Conservation (phyloP, 1,140 invertebrate species). For the Phocides pigmalion region DNA sequence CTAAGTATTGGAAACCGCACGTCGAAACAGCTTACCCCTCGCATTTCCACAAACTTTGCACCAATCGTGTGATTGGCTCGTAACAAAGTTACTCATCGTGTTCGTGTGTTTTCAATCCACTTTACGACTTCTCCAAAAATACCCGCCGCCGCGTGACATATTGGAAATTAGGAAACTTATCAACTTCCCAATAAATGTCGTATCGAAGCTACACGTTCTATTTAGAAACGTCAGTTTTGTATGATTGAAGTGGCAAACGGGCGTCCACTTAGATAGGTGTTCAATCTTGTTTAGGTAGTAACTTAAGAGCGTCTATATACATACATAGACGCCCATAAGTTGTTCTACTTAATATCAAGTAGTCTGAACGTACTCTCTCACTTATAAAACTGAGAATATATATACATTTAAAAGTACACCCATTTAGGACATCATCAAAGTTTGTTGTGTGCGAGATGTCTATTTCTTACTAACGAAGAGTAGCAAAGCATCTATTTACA, state of each 20-base stretch:
- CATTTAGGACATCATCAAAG: too few relatives aligned
- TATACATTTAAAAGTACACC: too few relatives aligned
- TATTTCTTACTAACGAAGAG: too few relatives aligned
- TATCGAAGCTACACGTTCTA: neutral
- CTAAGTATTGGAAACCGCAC: neutral
- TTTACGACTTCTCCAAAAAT: slow-evolving; percentile 14
- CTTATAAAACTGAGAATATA: too few relatives aligned
- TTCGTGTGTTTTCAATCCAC: slow-evolving; percentile 6
- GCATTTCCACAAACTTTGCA: neutral
- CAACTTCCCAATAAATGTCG: slow-evolving; percentile 10
- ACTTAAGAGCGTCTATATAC: too few relatives aligned
- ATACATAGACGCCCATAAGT: too few relatives aligned
- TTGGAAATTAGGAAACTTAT: slow-evolving; percentile 6
- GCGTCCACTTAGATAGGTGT: too few relatives aligned
- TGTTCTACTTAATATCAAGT: too few relatives aligned
- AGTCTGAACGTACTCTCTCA: too few relatives aligned
- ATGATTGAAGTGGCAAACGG: neutral
- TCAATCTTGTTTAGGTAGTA: too few relatives aligned
- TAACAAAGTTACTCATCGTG: slow-evolving; percentile 1
- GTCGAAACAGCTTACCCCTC: neutral
- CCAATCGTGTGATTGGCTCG: slow-evolving; percentile 11
- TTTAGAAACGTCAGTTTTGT: neutral
- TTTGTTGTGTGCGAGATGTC: too few relatives aligned
- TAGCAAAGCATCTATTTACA: too few relatives aligned
- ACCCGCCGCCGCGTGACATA: slow-evolving; percentile 5